Percentiles rank a stretch among this genome's conserved stretches.
Conservation (phyloP, 2,797 vertebrate species). For the Oreortyx pictus region DNA sequence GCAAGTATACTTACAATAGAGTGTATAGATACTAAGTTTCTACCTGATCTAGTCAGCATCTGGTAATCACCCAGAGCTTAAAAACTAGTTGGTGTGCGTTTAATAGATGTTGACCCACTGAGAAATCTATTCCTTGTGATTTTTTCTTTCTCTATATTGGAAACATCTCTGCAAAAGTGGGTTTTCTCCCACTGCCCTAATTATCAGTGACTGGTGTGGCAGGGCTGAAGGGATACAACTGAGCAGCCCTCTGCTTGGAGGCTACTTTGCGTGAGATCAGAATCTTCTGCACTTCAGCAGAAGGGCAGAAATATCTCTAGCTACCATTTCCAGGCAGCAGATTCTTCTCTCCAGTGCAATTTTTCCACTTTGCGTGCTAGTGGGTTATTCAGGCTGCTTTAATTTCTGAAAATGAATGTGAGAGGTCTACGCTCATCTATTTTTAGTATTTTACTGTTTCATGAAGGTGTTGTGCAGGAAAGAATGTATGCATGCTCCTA, state of each 20-base stretch:
- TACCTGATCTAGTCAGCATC: neutral
- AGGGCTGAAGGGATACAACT: neutral
- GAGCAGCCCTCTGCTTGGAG: neutral
- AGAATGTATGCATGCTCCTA: neutral
- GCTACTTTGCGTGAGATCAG: neutral
- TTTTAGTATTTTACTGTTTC: neutral
- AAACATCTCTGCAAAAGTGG: neutral
- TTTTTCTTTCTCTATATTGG: neutral
- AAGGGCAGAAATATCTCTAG: neutral
- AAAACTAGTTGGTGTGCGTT: neutral
- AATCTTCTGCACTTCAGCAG: neutral
- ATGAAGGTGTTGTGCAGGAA: neutral
- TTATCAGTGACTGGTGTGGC: neutral
- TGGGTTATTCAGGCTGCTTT: neutral
- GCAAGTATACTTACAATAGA: accelerated
- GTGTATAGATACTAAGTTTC: neutral
- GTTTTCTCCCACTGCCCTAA: neutral
- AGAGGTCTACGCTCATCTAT: neutral
- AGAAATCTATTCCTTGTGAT: neutral
- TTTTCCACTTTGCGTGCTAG: accelerated
- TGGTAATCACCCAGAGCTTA: neutral
- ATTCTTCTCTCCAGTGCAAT: neutral
- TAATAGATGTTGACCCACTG: neutral
- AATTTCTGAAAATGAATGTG: neutral
- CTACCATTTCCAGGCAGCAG: neutral